These are phyloP conservation scores for Idris sp. DNA, from an alignment of 1,140 invertebrate genomes.

Conservation along the genomic window DNA sequence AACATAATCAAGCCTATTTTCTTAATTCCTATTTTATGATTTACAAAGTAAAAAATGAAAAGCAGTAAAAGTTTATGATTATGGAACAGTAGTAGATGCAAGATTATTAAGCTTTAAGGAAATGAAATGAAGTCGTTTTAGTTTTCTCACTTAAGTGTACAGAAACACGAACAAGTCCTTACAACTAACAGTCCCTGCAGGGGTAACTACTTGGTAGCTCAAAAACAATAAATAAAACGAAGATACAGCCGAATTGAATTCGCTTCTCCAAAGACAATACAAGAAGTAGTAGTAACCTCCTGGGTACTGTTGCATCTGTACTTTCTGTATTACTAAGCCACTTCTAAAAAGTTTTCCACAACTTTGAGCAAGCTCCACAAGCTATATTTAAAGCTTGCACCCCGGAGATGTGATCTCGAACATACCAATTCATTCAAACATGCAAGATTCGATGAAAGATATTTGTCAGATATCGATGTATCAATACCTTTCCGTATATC, in stretches of 20 bases:
- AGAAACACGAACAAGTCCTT: conserved; percentile 34
- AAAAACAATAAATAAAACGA: conserved; percentile 56
- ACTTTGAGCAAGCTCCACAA: conserved; percentile 36
- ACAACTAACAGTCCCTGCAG: conserved; percentile 40
- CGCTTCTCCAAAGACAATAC: conserved; percentile 48
- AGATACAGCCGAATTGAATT: conserved; percentile 53
- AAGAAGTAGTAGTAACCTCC: conserved; percentile 42
- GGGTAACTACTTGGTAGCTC: conserved; percentile 35
- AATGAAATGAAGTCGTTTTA: conserved; percentile 48
- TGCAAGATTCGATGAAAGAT: conserved; percentile 34
- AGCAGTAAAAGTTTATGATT: conserved; percentile 35
- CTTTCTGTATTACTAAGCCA: conserved; percentile 46
- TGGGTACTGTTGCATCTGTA: conserved; percentile 53
- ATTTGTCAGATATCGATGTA: conserved; percentile 34
- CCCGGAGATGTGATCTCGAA: conserved; percentile 37
- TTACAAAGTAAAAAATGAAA: conserved; percentile 6
- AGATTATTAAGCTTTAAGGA: conserved; percentile 49
- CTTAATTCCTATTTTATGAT: conserved; percentile 5
- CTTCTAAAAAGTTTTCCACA: conserved; percentile 49
- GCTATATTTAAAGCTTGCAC: conserved; percentile 37
- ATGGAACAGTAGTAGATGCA: conserved; percentile 18
- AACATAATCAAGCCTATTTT: neutral
- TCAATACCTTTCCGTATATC: conserved; percentile 21
- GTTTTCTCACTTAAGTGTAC: conserved; percentile 32
- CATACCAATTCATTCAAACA: conserved; percentile 41